Base-by-base conservation (phyloP, 2,113 vertebrate genomes). In the Ictalurus furcatus region DNA sequence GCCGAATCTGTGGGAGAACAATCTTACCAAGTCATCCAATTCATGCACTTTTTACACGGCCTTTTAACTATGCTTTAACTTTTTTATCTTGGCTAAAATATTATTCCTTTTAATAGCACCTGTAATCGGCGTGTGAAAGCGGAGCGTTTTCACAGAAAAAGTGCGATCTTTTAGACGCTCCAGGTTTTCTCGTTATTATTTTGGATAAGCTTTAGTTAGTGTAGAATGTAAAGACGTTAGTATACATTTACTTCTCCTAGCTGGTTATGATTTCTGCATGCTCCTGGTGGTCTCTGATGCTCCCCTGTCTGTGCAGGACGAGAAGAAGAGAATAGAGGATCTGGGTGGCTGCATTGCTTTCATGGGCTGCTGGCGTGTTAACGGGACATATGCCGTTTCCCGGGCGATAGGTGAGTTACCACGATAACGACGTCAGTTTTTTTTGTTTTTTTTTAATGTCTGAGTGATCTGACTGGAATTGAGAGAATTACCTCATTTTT, bases 341-440 rank as follows among this genome's bases (percentile, higher is more conserved):
- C 94, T 99, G 52, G 98, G 98, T 0, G 98, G 98, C 71, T 99
- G 97, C 19, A 95, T 99, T 34, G 96, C 97, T 6, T 97, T 97
- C 90, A 96, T 97, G 96, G 98, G 98, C 80, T 99, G 98, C 93
- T 99, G 98, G 98, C 85, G 98, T 17, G 98, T 99, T 88, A 99
- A 99, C n/a, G 98, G 98, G 17, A 98, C 98, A n/a, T 95, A 99
- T 54, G 98, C 98, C 1, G 98, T 99, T 63, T 99, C 98, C 91
- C 96, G 98, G 93, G 98, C 98, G 23, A 98, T 99, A 2, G 98
- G 98, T 99, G 89, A 97, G 96, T 88, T 67, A 63, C 13, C 28
- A 30, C 28, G 34, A 58, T 28, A 85, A 44, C 65, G 48, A 85
- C 65, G 54, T 78, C 71, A 56, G 17, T 65, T 16, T 76, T 85